phyloP scores from a whole-genome alignment of 2,888 invertebrate genomes.

The Cryptocephalus moraei region DNA sequence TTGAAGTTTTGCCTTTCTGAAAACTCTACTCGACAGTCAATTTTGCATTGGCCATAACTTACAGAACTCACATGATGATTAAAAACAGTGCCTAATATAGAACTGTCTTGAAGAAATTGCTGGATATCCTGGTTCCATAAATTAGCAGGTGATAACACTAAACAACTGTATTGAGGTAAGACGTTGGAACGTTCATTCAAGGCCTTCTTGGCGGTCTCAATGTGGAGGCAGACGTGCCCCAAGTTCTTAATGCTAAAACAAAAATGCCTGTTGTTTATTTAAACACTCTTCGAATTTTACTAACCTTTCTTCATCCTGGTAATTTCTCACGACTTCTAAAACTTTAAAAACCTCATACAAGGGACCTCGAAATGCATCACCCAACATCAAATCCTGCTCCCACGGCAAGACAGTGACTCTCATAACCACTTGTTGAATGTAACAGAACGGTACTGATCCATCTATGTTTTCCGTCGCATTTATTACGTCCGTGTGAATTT shows the following conservation, averaged over 20 bases:
- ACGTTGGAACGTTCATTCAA: constrained; percentile 40
- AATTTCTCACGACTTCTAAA: constrained; percentile 76
- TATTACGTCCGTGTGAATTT: constrained; percentile 44
- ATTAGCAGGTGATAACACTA: constrained; percentile 86
- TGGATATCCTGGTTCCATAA: constrained; percentile 82
- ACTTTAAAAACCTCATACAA: constrained; percentile 82
- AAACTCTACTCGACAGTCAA: constrained; percentile 46
- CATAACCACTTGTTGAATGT: constrained; percentile 67
- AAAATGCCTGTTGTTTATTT: constrained; percentile 5
- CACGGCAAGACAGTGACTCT: constrained; percentile 74
- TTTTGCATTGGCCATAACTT: background rate
- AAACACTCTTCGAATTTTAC: constrained; percentile 9
- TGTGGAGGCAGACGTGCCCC: constrained; percentile 74
- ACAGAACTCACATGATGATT: constrained; percentile 61
- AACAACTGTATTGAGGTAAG: constrained; percentile 85
- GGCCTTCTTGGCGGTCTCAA: constrained; percentile 64
- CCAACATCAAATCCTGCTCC: constrained; percentile 68
- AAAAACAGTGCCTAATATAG: constrained; percentile 72
- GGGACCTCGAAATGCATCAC: constrained; percentile 88
- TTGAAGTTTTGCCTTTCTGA: constrained; percentile 74
- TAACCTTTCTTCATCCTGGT: constrained; percentile 63
- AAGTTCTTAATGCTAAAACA: constrained; percentile 57
- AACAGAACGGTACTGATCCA: constrained; percentile 47
- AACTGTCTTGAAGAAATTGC: constrained; percentile 67
- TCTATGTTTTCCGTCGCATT: constrained; percentile 23